Base-by-base conservation (phyloP, 2,888 invertebrate species). In the Disparrhopalites patrizii region DNA sequence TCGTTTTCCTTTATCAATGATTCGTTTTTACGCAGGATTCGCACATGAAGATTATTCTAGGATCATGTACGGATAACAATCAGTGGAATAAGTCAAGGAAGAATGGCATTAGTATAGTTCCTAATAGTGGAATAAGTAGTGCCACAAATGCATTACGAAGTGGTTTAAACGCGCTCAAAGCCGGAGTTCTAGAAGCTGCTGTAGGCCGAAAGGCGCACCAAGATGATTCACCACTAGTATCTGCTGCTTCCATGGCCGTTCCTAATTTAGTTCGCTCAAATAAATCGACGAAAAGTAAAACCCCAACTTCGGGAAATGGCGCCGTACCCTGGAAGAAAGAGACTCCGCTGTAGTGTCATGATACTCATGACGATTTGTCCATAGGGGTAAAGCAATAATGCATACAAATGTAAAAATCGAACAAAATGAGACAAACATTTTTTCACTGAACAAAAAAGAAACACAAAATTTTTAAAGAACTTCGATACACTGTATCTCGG, bases 21-120 rank as follows among this genome's bases (percentile, higher is more conserved):
- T 23, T 54, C 5, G 10, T 54, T 20, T 10, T 18, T 25, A 33
- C 20, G 62, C 82, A 92, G n/a, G 92, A 93, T 78, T 91, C 92
- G 0, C 93, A 93, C 77, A 93, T 93, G 92, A 83, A 91, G 70
- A 93, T 93, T 72, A 93, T 93, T 75, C 80, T 93, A 70, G 90
- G 90, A 0, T 84, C 81, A 65, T 80, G 76, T 50, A 76, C 77
- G 20, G 73, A 73, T 10, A 70, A 67, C 61, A 67, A 68, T 52
- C 65, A 65, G 10, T 65, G 65, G 58, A 67, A 72, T 33, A 74
- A 70, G 61, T 65, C 71, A 20, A 68, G 71, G 20, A 73, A 75
- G 36, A 75, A 75, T 43, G 75, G 75, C 50, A 47, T 73, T 15
- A 60, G 66, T n/a, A 69, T 72, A 47, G 72, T 69, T 62, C 66